phyloP scores from a whole-genome alignment of 1,140 invertebrate genomes.

The Akabosia matsudoensis region DNA sequence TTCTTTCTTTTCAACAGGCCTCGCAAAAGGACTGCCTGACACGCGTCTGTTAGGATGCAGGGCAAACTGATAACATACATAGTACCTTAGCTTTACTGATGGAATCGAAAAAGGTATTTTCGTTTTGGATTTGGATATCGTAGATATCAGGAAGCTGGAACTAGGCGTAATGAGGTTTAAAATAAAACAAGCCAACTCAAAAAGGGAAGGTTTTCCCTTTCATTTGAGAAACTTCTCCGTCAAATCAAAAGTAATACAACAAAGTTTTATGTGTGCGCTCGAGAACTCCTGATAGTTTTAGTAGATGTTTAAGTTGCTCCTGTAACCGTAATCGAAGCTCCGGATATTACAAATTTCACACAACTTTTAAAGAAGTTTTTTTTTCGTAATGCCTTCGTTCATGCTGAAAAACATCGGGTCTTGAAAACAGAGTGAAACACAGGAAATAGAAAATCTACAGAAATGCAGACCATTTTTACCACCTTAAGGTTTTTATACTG shows the following conservation, averaged over 20 bases:
- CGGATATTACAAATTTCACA: slow-evolving; percentile 25
- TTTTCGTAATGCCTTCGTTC: neutral
- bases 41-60: no score
- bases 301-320: neutral
- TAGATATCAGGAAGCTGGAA: neutral
- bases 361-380: slow-evolving; percentile 8
- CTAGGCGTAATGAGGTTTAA: neutral
- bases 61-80: no score
- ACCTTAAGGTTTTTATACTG: neutral
- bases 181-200: neutral
- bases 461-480: neutral
- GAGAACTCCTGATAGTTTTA: neutral
- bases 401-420: neutral
- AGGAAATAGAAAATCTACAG: slow-evolving; percentile 2
- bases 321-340: neutral
- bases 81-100: no score
- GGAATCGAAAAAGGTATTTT: no score
- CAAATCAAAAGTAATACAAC: neutral
- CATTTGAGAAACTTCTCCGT: neutral
- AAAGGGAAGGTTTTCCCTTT: neutral
- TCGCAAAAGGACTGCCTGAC: no score
- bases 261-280: neutral
- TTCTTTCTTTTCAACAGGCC: no score
- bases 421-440: neutral
- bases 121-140: neutral